These are phyloP conservation scores for Spilogale gracilis DNA, from an alignment of 2,113 vertebrate species.

Conservation along the genomic window DNA sequence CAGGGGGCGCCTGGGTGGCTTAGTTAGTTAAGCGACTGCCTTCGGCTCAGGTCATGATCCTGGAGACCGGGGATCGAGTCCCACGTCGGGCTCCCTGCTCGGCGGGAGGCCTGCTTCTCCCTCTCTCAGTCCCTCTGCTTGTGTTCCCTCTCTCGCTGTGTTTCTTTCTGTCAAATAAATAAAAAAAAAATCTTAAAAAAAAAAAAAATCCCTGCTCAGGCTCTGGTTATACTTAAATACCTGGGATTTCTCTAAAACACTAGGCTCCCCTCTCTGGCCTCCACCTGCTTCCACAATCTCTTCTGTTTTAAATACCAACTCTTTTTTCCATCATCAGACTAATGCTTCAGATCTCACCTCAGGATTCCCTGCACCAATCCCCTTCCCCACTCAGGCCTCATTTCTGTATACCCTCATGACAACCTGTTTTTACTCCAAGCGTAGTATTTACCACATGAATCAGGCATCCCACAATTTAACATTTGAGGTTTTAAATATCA, in stretches of 20 bases:
- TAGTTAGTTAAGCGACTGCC: no score
- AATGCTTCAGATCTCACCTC: neutral
- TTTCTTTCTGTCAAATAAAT: no score
- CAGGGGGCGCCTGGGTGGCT: no score
- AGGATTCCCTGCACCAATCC: neutral
- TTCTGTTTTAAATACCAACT: conserved; percentile 6
- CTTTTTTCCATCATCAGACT: neutral
- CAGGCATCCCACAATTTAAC: neutral
- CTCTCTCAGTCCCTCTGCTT: no score
- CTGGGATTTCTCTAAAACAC: neutral
- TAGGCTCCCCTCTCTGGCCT: neutral
- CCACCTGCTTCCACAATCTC: neutral
- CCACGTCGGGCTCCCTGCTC: no score
- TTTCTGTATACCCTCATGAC: neutral
- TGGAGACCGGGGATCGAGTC: no score
- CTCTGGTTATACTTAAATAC: neutral
- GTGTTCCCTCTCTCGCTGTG: no score
- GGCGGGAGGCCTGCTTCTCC: no score
- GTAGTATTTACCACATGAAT: neutral
- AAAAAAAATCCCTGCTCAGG: neutral
- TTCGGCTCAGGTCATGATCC: no score
- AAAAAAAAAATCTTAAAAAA: no score
- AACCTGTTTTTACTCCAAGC: conserved; percentile 62
- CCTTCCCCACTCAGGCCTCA: neutral
- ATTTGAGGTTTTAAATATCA: conserved; percentile 68